These are phyloP conservation scores for Cerastis rubricosa DNA, from an alignment of 2,888 invertebrate genomes.

Conservation along the genomic window DNA sequence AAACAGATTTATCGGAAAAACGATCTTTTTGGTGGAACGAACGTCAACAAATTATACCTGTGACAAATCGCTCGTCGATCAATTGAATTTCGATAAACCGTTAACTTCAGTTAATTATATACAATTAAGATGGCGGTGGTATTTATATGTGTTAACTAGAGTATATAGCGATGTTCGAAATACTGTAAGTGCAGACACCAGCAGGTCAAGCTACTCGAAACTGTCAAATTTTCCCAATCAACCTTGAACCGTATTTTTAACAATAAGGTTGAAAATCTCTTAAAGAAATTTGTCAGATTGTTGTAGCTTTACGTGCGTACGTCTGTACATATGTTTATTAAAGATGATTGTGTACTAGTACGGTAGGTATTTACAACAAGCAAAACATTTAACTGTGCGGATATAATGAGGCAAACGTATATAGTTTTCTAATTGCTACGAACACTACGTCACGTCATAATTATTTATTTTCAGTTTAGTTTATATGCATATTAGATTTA, in stretches of 20 bases:
- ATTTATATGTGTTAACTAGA: conserved; percentile 33
- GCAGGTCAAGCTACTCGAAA: no score
- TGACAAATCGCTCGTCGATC: conserved; percentile 48
- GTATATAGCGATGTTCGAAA: conserved; percentile 4
- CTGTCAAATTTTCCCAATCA: no score
- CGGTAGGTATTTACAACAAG: conserved; percentile 23
- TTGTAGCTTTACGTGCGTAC: no score
- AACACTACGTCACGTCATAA: conserved; percentile 29
- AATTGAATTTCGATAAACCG: conserved; percentile 50
- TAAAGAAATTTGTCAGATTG: no score
- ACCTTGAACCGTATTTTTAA: no score
- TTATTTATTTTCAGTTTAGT: conserved; percentile 27
- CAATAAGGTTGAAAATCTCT: no score
- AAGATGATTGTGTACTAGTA: conserved; percentile 16
- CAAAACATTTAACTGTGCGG: conserved; percentile 1
- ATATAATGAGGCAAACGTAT: conserved; percentile 16
- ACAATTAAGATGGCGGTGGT: conserved; percentile 37
- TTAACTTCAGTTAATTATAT: conserved; percentile 45
- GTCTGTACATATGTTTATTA: neutral
- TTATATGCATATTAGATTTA: conserved; percentile 6
- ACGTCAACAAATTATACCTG: conserved; percentile 49
- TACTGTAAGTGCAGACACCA: neutral
- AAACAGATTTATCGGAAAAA: conserved; percentile 46
- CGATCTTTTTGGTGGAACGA: conserved; percentile 39
- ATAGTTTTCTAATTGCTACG: conserved; percentile 44